These are phyloP conservation scores for Silurus lanzhouensis DNA, from an alignment of 2,797 vertebrate species.

Conservation along the genomic window DNA sequence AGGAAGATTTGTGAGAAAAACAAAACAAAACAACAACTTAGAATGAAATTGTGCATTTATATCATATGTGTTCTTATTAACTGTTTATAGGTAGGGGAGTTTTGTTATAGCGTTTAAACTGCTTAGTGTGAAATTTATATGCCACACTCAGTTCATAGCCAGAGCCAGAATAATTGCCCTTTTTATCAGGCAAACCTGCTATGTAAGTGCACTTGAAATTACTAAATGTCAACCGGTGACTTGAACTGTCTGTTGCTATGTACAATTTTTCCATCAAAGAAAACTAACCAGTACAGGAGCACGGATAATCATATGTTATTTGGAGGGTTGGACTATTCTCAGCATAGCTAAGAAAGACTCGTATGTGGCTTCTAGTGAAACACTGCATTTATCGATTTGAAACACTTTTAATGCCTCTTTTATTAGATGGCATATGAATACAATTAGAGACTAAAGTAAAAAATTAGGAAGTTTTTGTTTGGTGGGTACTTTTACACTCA, in stretches of 20 bases:
- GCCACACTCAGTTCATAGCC: background rate
- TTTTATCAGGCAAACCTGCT: conserved; percentile 4
- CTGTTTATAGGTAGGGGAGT: background rate
- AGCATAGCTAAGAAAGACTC: background rate
- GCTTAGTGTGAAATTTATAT: background rate
- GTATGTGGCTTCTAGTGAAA: background rate
- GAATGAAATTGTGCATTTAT: background rate
- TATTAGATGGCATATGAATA: background rate
- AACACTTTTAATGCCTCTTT: background rate
- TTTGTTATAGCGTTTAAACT: background rate
- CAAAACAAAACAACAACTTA: background rate
- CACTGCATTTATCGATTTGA: background rate
- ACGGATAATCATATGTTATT: background rate
- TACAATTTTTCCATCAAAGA: background rate
- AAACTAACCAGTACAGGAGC: background rate
- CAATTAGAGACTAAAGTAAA: background rate
- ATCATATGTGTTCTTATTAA: background rate
- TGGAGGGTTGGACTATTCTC: background rate
- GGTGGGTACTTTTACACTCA: background rate
- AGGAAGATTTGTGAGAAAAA: background rate
- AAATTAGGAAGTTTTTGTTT: background rate
- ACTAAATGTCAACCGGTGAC: background rate
- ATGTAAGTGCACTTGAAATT: background rate
- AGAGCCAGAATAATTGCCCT: background rate
- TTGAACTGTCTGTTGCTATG: background rate